Base-by-base conservation (phyloP, 2,797 vertebrate genomes). In the Valencia hispanica region DNA sequence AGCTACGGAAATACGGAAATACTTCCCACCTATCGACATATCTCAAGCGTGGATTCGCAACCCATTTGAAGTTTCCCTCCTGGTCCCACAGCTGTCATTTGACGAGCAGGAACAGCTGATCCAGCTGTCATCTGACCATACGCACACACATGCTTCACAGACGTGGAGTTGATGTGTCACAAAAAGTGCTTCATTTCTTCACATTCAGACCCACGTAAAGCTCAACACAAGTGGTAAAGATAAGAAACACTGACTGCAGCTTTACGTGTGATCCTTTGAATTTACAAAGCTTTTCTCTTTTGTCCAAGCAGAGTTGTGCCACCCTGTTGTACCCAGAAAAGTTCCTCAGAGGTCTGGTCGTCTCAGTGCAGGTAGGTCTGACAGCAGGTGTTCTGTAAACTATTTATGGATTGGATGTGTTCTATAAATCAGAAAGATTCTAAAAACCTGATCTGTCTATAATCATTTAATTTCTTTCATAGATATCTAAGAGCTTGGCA, bases 311-410 rank as follows among this genome's bases (percentile, higher is more conserved):
- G 97, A 97, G 20, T 91, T 86, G 30, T 95, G 96, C 82, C 93
- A 96, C 88, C 89, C 95, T 2, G 92, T 93, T 1, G 85, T 96
- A 85, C 93, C 95, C 5, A 96, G 97, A 91, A 99, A 97, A 79
- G 94, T 96, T 1, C 94, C 97, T 83, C 97, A 96, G 89, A 96
- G 97, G 53, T 95, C 97, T 9, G 94, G 96, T 84, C 94, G 97
- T 71, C 97, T 99, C 14, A 97, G 94, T 27, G 95, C 97, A 94
- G 95, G 98, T 99, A 93, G 95, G 94, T 88, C 66, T 22, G 7
- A 70, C 47, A 32, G n/a, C 3, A 51, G 1, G 47, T 72, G 55
- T 10, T 1, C 55, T 55, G 53, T 36, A 22, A 41, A 63, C 1
- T 0, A 22, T 66, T 39, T 25, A 1, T 36, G 8, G 59, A 18